phyloP scores from a whole-genome alignment of 1,140 invertebrate species.

The Trissolcus basalis region DNA sequence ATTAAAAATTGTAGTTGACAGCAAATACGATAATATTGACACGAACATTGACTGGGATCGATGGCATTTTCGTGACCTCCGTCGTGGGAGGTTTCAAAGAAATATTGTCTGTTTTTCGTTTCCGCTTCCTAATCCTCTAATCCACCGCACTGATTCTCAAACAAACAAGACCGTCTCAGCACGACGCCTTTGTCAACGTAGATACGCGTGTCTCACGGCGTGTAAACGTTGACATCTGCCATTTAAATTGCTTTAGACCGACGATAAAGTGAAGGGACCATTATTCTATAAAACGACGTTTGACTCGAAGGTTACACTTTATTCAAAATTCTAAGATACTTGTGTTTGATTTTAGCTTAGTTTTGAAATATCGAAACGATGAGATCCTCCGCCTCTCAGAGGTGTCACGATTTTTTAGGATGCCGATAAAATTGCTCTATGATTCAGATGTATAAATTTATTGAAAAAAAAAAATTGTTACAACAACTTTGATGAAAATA shows the following conservation, averaged over 20 bases:
- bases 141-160: constrained; percentile 32
- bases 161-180: constrained; percentile 41
- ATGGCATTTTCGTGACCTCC: constrained; percentile 14
- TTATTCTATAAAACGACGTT: constrained; percentile 28
- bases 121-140: constrained; percentile 52
- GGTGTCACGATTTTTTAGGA: too few relatives aligned
- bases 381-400: too few relatives aligned
- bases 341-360: constrained; percentile 19
- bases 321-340: constrained; percentile 37
- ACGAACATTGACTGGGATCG: constrained; percentile 20
- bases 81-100: constrained; percentile 38
- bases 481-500: too few relatives aligned
- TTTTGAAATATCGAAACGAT: neutral
- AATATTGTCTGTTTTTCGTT: constrained; percentile 42
- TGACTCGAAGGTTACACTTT: constrained; percentile 37
- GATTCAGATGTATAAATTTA: too few relatives aligned
- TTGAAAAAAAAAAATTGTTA: too few relatives aligned
- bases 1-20: constrained; percentile 24
- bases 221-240: constrained; percentile 34
- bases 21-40: constrained; percentile 42
- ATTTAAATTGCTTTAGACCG: constrained; percentile 31
- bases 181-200: constrained; percentile 28
- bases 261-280: constrained; percentile 35
- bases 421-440: too few relatives aligned
- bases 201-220: constrained; percentile 25